A percentile compares a stretch with the other conserved stretches of the same genome.
Conservation (phyloP, 2,888 invertebrate species). For the Mellilla xanthometata region DNA sequence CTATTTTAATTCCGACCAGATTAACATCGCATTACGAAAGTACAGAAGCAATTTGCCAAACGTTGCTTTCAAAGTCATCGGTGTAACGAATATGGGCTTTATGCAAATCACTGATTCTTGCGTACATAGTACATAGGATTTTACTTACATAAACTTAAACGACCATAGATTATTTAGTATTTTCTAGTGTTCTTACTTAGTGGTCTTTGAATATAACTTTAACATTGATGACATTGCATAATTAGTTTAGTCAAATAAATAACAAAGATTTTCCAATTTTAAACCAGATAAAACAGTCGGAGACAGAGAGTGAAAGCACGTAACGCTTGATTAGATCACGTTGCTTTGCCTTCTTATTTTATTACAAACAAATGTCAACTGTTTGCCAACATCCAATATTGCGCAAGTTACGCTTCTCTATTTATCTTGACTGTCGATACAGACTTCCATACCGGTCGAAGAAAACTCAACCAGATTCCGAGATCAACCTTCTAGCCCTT, state of each 20-base stretch:
- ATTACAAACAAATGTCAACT: conserved; percentile 55
- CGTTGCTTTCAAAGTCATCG: conserved; percentile 18
- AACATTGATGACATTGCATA: too few species aligned
- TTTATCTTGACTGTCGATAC: conserved; percentile 35
- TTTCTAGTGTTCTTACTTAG: too few species aligned
- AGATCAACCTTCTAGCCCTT: conserved; percentile 26
- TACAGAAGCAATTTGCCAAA: conserved; percentile 26
- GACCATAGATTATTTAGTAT: too few species aligned
- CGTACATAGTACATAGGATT: too few species aligned
- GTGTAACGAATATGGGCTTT: conserved; percentile 18
- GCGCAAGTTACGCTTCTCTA: conserved; percentile 45
- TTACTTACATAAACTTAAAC: too few species aligned
- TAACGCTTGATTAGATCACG: conserved; percentile 63
- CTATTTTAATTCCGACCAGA: conserved; percentile 26
- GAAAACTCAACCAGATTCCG: conserved; percentile 23
- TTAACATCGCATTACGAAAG: conserved; percentile 32
- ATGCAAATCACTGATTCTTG: conserved; percentile 6
- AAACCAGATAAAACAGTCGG: too few species aligned
- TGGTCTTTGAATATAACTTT: too few species aligned
- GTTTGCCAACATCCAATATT: conserved; percentile 54
- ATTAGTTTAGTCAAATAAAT: too few species aligned
- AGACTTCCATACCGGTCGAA: conserved; percentile 15
- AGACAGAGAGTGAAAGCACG: conserved; percentile 75
- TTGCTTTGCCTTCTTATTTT: conserved; percentile 49
- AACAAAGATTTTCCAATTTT: too few species aligned